Percentiles rank a stretch among this genome's conserved stretches.
Evolutionary conservation across 2,888 invertebrate genomes (phyloP).

Genomic region (Acleris laterana): DNA sequence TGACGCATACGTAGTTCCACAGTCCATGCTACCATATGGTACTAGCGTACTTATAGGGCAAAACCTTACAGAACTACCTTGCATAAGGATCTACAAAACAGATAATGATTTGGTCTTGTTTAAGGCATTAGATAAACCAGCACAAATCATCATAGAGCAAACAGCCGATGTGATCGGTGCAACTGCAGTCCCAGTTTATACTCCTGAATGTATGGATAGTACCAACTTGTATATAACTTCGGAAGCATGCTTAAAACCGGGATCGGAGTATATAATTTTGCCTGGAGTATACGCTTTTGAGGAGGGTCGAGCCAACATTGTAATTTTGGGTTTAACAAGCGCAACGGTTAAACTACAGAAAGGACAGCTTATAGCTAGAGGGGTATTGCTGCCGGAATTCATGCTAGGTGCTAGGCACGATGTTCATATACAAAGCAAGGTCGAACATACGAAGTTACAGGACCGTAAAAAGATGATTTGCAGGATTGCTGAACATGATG

Average conservation of each 20-base stretch:
- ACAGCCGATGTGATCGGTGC: neutral
- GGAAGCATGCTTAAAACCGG: constrained; percentile 2
- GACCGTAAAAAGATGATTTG: neutral
- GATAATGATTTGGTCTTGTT: neutral
- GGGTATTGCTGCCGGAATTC: constrained; percentile 4
- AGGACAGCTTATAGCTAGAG: constrained; percentile 6
- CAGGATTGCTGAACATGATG: neutral
- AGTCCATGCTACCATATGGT: neutral
- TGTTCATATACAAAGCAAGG: neutral
- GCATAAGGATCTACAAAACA: neutral
- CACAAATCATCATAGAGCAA: constrained; percentile 2
- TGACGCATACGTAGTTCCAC: neutral
- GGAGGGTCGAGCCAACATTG: neutral
- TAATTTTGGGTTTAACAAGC: constrained; percentile 4
- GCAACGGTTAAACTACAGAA: neutral
- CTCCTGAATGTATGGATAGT: neutral
- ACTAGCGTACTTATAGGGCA: no score
- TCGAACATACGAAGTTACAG: neutral
- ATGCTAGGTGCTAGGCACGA: neutral
- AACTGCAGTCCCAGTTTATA: neutral
- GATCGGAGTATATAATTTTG: constrained; percentile 3
- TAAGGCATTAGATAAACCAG: neutral
- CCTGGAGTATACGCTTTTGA: constrained; percentile 5
- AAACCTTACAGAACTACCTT: neutral
- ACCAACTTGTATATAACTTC: neutral